Base-by-base conservation (phyloP, 1,140 invertebrate species). In the Ceratitis capitata region DNA sequence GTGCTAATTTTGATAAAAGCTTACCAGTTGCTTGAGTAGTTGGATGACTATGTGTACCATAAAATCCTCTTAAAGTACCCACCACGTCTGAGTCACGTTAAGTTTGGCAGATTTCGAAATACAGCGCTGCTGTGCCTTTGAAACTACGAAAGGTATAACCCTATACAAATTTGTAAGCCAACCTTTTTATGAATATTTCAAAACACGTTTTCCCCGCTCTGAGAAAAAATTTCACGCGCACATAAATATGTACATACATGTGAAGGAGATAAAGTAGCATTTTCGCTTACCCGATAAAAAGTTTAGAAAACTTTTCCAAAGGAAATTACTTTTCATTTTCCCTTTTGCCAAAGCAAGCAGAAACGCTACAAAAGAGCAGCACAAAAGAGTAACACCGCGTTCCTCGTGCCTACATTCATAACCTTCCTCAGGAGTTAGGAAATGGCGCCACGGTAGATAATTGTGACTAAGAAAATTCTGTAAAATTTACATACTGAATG, bases 401-500 rank as follows among this genome's bases (percentile, higher is more conserved):
- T 26, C 6, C 39, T 14, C 23, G 45, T 45, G 39, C 69, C 32
- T 23, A 78, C 32, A 42, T 12, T 19, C 29, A 32, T 16, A 23
- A 19, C 14, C 12, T 29, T 64, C 58, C 32, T 16, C 7, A 32
- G n/a, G 32, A 64, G 26, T 64, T 29, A 29, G 23, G 14, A 64
- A 64, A 7, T 58, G 16, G 39, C 29, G 29, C 39, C 23, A n/a
- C n/a, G 12, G 5, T 19, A 74, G 16, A 19, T 74, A 39, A 74
- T 74, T 19, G 35, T n/a, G 39, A 19, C 4, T 42, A 9, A 39
- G 29, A 10, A 39, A 23, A 39, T 78, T 78, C 45, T 45, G 32
- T 47, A 19, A 78, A 78, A 78, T 78, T 47, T 78, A 78, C 69
- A 47, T 78, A 78, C 69, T 45, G 32, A 78, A 78, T 78, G 35